Evolutionary conservation across 2,888 invertebrate genomes (phyloP).

Genomic region (Eupeodes latifasciatus): DNA sequence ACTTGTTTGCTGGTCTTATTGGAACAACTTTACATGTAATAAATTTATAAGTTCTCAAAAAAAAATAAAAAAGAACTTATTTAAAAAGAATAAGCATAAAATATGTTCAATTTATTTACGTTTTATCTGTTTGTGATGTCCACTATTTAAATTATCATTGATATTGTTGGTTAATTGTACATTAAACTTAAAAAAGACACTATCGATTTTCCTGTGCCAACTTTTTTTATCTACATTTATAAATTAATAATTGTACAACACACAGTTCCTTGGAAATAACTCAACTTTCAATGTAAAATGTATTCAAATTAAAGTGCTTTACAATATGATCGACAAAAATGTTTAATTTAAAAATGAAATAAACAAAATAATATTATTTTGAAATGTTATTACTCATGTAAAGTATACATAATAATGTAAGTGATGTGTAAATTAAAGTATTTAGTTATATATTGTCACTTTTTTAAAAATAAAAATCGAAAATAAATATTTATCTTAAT

Average conservation of each 20-base stretch:
- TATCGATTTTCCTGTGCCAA: conserved; percentile 61
- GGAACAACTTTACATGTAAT: conserved; percentile 41
- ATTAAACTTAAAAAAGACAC: conserved; percentile 15
- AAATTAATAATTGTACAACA: conserved; percentile 13
- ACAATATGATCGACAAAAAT: conserved; percentile 43
- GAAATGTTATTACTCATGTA: conserved; percentile 39
- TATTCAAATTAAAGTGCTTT: conserved; percentile 63
- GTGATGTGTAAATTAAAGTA: conserved; percentile 19
- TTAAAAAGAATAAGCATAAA: conserved; percentile 35
- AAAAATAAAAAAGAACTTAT: conserved; percentile 2
- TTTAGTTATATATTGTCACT: conserved; percentile 48
- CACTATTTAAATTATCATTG: conserved; percentile 16
- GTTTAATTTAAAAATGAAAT: conserved; percentile 32
- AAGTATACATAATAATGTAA: conserved; percentile 17
- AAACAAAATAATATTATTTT: conserved; percentile 18
- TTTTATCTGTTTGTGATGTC: conserved; percentile 32
- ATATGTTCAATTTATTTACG: conserved; percentile 23
- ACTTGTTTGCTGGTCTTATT: conserved; percentile 35
- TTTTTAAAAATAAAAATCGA: conserved; percentile 45
- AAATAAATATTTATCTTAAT: conserved; percentile 57
- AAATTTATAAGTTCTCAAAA: conserved; percentile 5
- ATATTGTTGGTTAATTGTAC: conserved; percentile 36
- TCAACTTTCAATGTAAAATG: conserved; percentile 25
- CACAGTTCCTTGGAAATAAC: conserved; percentile 53
- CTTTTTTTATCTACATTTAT: conserved; percentile 37